A percentile compares a stretch with the other conserved stretches of the same genome.
Conservation (phyloP, 2,113 vertebrate genomes). For the Oxygymnocypris stewartii region DNA sequence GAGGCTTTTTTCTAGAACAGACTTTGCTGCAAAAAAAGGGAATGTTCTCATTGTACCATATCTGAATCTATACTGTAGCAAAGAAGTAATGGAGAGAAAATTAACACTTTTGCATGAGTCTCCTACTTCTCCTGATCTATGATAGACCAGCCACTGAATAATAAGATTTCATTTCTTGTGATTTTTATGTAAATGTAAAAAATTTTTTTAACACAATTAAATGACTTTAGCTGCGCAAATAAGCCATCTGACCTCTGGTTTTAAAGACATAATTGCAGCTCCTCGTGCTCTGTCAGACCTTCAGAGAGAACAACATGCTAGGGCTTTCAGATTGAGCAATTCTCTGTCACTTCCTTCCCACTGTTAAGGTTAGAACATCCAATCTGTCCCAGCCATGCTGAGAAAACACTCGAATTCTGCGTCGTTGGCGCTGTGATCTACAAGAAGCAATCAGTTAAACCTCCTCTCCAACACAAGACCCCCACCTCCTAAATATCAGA, state of each 20-base stretch:
- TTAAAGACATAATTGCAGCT: slow-evolving; percentile 1
- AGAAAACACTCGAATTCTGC: not conserved
- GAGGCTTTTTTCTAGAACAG: not conserved
- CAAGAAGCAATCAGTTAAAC: slow-evolving; percentile 26
- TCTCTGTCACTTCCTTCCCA: not conserved
- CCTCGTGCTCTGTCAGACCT: not conserved
- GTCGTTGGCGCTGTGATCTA: not conserved
- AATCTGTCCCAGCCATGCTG: slow-evolving; percentile 13
- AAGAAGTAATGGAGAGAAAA: not conserved
- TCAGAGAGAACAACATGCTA: not conserved
- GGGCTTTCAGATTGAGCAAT: not conserved
- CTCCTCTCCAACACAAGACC: not conserved
- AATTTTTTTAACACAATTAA: not conserved
- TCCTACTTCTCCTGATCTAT: not conserved
- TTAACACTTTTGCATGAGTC: not conserved
- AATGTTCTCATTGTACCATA: not conserved
- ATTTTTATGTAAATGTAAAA: not conserved
- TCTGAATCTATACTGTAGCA: not conserved
- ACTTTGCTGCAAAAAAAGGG: not conserved
- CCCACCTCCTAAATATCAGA: not conserved
- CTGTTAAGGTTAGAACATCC: slow-evolving; percentile 16
- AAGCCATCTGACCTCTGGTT: not conserved
- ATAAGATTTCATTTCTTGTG: not conserved
- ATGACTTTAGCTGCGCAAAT: slow-evolving; percentile 2
- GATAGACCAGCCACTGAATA: not conserved